phyloP scores from a whole-genome alignment of 2,797 vertebrate species.

The Aphelocoma californica region DNA sequence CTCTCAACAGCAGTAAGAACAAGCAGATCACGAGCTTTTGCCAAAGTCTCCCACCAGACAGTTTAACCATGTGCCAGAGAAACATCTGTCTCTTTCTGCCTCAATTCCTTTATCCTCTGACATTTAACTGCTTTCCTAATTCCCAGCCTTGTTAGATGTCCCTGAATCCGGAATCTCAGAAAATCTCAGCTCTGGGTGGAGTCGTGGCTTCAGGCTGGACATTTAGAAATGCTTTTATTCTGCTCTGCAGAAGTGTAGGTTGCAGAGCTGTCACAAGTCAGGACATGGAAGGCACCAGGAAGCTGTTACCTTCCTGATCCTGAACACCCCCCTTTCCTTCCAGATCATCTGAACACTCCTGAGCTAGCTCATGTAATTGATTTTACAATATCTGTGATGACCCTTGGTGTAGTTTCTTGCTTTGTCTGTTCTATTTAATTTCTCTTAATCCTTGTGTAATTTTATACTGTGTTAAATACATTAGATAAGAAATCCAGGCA shows the following conservation, averaged over 20 bases:
- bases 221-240: background rate
- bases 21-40: background rate
- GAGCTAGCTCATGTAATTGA: background rate
- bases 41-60: slow-evolving; percentile 46
- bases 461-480: background rate
- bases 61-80: slow-evolving; percentile 39
- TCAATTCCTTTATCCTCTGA: slow-evolving; percentile 39
- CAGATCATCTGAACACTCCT: background rate
- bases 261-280: background rate
- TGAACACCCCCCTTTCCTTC: background rate
- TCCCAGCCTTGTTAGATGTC: background rate
- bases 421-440: background rate
- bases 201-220: background rate
- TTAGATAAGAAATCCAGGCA: background rate
- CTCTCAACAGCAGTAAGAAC: slow-evolving; percentile 14
- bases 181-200: background rate
- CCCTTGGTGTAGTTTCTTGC: background rate
- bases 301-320: background rate
- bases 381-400: background rate
- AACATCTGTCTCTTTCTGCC: slow-evolving; percentile 49
- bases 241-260: background rate
- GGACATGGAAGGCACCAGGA: background rate
- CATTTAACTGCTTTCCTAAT: slow-evolving; percentile 28
- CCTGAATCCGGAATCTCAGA: background rate
- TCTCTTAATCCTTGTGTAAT: background rate